Percentiles rank a stretch among this genome's conserved stretches.
Conservation (phyloP, 1,140 invertebrate genomes). For the Agrypnia vestita region DNA sequence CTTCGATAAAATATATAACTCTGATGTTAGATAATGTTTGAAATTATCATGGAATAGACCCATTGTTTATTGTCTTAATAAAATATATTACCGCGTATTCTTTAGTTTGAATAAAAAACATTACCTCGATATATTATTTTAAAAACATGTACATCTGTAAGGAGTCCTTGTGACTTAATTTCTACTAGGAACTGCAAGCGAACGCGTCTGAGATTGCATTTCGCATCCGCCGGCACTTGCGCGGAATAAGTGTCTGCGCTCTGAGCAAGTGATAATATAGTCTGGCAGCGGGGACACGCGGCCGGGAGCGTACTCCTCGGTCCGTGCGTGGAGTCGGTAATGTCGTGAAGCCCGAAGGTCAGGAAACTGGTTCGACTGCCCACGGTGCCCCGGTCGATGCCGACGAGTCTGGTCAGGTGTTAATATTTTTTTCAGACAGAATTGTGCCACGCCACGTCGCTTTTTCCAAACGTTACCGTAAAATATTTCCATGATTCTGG, state of each 20-base stretch:
- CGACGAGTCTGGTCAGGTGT: slow-evolving; percentile 43
- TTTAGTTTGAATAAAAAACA: too few relatives aligned
- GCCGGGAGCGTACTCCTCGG: background rate
- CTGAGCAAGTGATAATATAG: slow-evolving; percentile 7
- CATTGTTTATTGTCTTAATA: too few relatives aligned
- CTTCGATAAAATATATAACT: too few relatives aligned
- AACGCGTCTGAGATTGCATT: too few relatives aligned
- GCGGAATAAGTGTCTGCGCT: background rate
- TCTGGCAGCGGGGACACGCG: background rate
- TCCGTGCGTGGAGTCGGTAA: slow-evolving; percentile 35
- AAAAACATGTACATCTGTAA: too few relatives aligned
- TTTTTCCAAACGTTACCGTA: slow-evolving; percentile 7
- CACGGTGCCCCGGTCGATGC: slow-evolving; percentile 37
- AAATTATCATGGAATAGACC: too few relatives aligned
- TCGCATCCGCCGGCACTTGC: background rate
- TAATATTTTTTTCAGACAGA: background rate
- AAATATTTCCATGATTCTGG: background rate
- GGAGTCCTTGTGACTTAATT: too few relatives aligned
- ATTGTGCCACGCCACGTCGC: background rate
- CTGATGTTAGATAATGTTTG: too few relatives aligned
- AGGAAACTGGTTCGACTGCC: slow-evolving; percentile 47
- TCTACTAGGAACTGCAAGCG: too few relatives aligned
- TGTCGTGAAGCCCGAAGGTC: slow-evolving; percentile 46
- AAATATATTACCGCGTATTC: too few relatives aligned
- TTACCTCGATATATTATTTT: too few relatives aligned